A percentile compares a stretch with the other conserved stretches of the same genome.
Evolutionary conservation across 37 sponge, comb jelly and placozoan species (phyloP).

Genomic region (Oopsacas minuta): DNA sequence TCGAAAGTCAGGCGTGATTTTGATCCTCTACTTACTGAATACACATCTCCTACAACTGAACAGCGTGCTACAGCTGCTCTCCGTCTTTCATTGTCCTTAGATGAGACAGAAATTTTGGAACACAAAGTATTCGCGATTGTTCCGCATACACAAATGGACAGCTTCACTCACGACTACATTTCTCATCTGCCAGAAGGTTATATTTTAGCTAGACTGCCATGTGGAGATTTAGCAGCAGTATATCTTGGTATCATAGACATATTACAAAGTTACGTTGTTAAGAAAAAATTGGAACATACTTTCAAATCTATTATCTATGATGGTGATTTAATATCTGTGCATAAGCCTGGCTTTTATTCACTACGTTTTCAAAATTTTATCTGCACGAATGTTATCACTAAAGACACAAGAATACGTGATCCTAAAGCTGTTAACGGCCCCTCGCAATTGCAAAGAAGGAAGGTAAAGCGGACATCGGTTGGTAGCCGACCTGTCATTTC

Average conservation of each 20-base stretch:
- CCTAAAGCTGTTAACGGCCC: background rate
- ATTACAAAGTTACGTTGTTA: slow-evolving; percentile 81
- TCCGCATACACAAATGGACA: background rate
- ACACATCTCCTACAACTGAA: background rate
- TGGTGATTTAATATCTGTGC: slow-evolving; percentile 85
- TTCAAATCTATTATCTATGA: slow-evolving; percentile 76
- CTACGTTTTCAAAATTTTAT: slow-evolving; percentile 69
- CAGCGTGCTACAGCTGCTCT: background rate
- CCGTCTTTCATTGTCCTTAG: background rate
- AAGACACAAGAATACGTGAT: background rate
- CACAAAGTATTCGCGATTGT: background rate
- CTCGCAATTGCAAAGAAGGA: background rate
- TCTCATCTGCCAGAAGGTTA: background rate
- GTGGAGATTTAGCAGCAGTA: slow-evolving; percentile 57
- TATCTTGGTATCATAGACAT: slow-evolving; percentile 95
- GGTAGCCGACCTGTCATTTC: background rate
- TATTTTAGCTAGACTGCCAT: background rate
- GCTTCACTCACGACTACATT: background rate
- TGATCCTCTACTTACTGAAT: background rate
- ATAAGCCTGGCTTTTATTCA: slow-evolving; percentile 75
- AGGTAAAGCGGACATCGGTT: background rate
- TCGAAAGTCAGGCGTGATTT: slow-evolving; percentile 22
- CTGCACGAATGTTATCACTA: slow-evolving; percentile 40
- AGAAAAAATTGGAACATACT: slow-evolving; percentile 88
- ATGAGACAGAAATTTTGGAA: background rate